Evolutionary conservation across 2,888 invertebrate species (phyloP), one percentile per base, ranked within the genome.

Genomic region (Napeogenes sylphis): DNA sequence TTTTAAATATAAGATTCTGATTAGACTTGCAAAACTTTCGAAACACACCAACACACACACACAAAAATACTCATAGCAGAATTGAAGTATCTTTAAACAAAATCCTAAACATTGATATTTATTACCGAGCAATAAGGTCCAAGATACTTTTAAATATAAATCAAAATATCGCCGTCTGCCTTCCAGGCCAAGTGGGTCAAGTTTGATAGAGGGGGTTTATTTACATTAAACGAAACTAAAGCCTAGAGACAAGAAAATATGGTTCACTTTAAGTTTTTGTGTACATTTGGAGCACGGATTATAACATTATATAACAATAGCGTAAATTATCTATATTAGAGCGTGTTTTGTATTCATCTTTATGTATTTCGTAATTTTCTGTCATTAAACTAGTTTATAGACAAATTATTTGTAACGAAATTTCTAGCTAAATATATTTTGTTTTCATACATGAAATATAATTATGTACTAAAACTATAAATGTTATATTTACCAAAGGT

Each of bases 131-230:
- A 30, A 51, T 51, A 51, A 51, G 30, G 51, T 51, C 21, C 3
- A 51, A 51, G 30, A 51, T 51, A 51, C 30, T 51, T 51, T 51
- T 30, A 42, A 12, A 30, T 51, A 51, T 51, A 21, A 51, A 51
- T 51, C 51, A 51, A 51, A 51, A 51, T 51, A 51, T 30, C 21
- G 51, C 12, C 51, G 51, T 30, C 51, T 51, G 51, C 51, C 53
- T 60, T 57, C 45, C 51, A 45, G 32, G 61, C 33, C 55, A 64
- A 64, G 58, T 64, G 61, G 64, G 64, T 64, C 64, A 64, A 64
- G 64, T 61, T 64, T 61, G 64, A 57, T 51, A 53, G 45, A 64
- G 47, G 64, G 60, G 46, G 54, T 58, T 51, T 51, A 30, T 21
- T 8, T 12, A 51, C 51, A 30, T 12, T 30, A 30, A 51, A 21